These are phyloP conservation scores for Noctua janthina DNA, from an alignment of 2,888 invertebrate species.

Conservation along the genomic window DNA sequence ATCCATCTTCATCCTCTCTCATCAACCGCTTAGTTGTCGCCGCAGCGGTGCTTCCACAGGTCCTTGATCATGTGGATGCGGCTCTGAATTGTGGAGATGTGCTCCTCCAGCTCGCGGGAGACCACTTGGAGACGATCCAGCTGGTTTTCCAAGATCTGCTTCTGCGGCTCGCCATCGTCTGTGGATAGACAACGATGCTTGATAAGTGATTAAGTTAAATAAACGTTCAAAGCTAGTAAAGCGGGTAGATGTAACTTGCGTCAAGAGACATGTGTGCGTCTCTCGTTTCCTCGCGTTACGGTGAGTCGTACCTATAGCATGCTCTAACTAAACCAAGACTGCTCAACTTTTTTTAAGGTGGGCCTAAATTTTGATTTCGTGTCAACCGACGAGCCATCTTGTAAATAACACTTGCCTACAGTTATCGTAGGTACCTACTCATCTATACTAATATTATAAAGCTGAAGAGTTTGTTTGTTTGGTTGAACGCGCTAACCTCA, in stretches of 20 bases:
- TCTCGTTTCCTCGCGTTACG: not conserved
- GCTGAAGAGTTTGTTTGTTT: too few species aligned
- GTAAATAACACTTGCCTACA: not conserved
- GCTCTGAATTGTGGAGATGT: constrained; percentile 57
- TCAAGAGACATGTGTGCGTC: not conserved
- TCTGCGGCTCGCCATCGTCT: constrained; percentile 28
- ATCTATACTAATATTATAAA: too few species aligned
- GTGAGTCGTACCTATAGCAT: not conserved
- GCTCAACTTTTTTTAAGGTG: not conserved
- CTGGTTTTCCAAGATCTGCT: constrained; percentile 32
- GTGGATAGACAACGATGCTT: not conserved
- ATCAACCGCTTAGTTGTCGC: constrained; percentile 41
- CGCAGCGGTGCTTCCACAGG: constrained; percentile 64
- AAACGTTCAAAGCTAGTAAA: not conserved
- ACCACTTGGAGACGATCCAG: constrained; percentile 45
- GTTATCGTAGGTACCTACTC: not conserved
- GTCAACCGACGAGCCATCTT: not conserved
- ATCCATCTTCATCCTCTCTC: not conserved
- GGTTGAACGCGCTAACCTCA: too few species aligned
- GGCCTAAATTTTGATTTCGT: not conserved
- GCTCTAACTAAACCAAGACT: not conserved
- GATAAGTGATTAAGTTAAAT: not conserved
- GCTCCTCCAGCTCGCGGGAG: constrained; percentile 52
- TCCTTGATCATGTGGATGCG: constrained; percentile 64
- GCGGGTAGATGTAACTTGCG: not conserved